phyloP scores from a whole-genome alignment of 2,113 vertebrate genomes.

The Paralichthys olivaceus region DNA sequence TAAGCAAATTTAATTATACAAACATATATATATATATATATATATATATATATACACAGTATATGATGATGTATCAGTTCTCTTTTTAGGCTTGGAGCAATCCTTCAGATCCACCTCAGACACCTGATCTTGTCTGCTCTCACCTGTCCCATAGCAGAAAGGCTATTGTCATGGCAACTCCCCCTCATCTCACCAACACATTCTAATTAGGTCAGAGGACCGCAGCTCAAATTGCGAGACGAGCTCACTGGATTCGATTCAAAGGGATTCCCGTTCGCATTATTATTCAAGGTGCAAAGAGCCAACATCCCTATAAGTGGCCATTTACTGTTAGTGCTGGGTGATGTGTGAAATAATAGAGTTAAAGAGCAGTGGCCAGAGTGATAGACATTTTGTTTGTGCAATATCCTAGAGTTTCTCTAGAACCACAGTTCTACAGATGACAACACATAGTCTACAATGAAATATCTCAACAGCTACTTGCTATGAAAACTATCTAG shows the following conservation, averaged over 20 bases:
- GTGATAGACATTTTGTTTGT: background rate
- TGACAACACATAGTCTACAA: background rate
- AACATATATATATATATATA: background rate
- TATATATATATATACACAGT: background rate
- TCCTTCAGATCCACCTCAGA: constrained; percentile 28
- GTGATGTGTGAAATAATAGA: background rate
- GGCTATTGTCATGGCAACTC: constrained; percentile 45
- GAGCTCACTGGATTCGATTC: background rate
- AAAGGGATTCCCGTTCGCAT: background rate
- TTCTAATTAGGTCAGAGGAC: constrained; percentile 37
- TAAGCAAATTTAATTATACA: too few relatives aligned
- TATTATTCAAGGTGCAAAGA: background rate
- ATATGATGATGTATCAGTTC: background rate
- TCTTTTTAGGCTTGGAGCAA: background rate
- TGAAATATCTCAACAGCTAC: too few relatives aligned
- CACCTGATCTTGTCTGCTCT: constrained; percentile 44
- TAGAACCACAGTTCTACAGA: background rate
- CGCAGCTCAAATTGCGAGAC: constrained; percentile 15
- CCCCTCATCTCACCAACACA: background rate
- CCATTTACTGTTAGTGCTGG: background rate
- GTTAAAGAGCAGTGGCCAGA: background rate
- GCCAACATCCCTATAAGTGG: background rate
- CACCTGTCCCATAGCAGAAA: constrained; percentile 37
- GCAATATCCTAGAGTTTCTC: background rate
- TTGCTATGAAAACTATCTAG: background rate